Percentiles rank a stretch among this genome's conserved stretches.
phyloP scores from a whole-genome alignment of 1,140 invertebrate species.

The Parasteatoda tepidariorum region DNA sequence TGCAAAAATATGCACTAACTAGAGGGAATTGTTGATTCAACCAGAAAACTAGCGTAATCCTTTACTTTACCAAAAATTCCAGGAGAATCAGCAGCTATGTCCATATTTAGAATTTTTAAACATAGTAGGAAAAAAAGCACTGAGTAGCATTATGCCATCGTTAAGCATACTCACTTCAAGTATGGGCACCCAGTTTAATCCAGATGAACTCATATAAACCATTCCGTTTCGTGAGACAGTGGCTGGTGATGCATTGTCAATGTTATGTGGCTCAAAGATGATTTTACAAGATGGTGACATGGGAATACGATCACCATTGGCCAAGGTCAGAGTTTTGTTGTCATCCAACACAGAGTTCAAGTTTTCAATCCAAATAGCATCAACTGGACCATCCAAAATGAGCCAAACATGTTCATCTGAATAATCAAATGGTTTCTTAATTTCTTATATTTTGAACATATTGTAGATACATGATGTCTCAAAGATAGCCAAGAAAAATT shows the following conservation, averaged over 20 bases:
- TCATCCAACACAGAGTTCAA: constrained; percentile 97
- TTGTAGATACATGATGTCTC: no score
- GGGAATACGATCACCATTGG: constrained; percentile 96
- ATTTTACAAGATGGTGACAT: constrained; percentile 92
- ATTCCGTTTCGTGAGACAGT: constrained; percentile 98
- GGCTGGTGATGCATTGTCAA: constrained; percentile 93
- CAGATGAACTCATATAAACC: constrained; percentile 97
- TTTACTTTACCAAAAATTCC: no score
- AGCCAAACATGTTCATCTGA: constrained; percentile 89
- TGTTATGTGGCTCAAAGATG: constrained; percentile 95
- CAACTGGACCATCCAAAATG: constrained; percentile 96
- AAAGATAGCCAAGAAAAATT: no score
- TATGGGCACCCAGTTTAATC: constrained; percentile 89
- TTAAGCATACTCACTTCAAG: constrained; percentile 73
- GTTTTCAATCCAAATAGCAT: constrained; percentile 98
- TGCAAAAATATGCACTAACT: no score
- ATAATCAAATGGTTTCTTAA: no score
- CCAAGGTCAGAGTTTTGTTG: constrained; percentile 91
- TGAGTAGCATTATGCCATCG: background rate
- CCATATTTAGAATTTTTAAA: no score
- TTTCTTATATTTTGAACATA: no score
- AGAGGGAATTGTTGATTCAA: no score
- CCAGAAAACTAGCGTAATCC: no score
- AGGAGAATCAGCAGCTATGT: no score
- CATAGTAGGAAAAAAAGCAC: no score